A percentile compares a stretch with the other conserved stretches of the same genome.
These are phyloP conservation scores for Caradrina kadenii DNA, from an alignment of 2,888 invertebrate species.

Conservation along the genomic window DNA sequence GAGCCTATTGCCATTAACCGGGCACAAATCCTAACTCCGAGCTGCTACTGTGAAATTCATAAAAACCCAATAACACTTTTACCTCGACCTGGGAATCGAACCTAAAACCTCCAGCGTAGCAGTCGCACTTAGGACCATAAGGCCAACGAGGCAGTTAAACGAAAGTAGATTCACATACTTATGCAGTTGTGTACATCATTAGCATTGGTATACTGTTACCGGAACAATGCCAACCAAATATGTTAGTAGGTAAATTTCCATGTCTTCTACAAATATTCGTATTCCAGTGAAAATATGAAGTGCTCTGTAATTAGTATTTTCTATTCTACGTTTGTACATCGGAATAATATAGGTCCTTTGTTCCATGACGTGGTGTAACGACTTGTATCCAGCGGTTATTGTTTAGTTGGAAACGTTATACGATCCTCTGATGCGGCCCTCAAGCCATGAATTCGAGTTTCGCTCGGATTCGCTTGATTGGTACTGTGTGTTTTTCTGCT, in stretches of 20 bases:
- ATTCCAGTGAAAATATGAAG: conserved; percentile 19
- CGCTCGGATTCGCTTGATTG: background rate
- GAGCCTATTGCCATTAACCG: too few species aligned
- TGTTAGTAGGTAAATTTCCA: background rate
- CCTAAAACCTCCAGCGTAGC: too few species aligned
- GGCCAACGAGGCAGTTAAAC: too few species aligned
- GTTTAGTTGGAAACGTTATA: conserved; percentile 2
- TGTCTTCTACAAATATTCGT: conserved; percentile 2
- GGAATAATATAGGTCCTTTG: conserved; percentile 23
- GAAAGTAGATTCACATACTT: too few species aligned
- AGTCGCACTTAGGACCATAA: too few species aligned
- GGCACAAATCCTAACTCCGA: too few species aligned
- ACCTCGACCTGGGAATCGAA: too few species aligned
- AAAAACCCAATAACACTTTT: too few species aligned
- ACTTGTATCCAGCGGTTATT: conserved; percentile 9
- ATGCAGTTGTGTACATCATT: background rate
- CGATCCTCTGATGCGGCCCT: background rate
- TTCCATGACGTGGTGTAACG: conserved; percentile 7
- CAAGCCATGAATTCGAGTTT: background rate
- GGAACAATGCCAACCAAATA: conserved; percentile 8
- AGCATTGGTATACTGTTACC: background rate
- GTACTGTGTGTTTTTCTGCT: background rate
- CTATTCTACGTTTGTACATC: conserved; percentile 15
- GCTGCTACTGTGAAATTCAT: too few species aligned
- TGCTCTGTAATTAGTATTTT: background rate